Evolutionary conservation across 2,797 vertebrate species (phyloP).

Genomic region (Merluccius polli): DNA sequence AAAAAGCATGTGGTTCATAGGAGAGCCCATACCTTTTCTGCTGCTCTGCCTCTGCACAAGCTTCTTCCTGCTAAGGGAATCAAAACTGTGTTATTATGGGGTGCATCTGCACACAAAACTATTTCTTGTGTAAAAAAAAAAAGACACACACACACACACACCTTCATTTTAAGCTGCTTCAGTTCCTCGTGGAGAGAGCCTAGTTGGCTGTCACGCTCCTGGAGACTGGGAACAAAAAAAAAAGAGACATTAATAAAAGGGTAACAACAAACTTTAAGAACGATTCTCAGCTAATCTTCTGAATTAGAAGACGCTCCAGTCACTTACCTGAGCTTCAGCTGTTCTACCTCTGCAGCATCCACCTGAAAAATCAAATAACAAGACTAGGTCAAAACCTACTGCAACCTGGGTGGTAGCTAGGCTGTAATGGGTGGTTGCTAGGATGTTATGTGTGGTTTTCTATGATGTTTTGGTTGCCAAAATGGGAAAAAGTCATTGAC

Average conservation of each 20-base stretch:
- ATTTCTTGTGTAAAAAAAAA: neutral
- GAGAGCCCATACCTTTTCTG: constrained; percentile 12
- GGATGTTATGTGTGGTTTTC: too few species aligned
- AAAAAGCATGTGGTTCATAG: neutral
- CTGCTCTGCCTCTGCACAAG: constrained; percentile 48
- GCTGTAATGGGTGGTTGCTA: too few species aligned
- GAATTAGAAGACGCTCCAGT: neutral
- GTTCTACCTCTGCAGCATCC: constrained; percentile 70
- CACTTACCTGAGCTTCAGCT: constrained; percentile 76
- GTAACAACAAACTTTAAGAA: too few species aligned
- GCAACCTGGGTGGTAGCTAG: too few species aligned
- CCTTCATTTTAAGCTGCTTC: constrained; percentile 56
- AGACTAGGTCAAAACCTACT: too few species aligned
- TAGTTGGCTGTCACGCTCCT: constrained; percentile 60
- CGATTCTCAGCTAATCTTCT: neutral
- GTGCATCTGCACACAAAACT: constrained; percentile 7
- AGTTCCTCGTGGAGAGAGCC: constrained; percentile 56
- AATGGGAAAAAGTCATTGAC: neutral
- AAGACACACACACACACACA: constrained; percentile 41
- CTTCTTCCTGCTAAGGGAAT: constrained; percentile 39
- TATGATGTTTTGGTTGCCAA: too few species aligned
- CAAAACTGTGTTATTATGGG: neutral
- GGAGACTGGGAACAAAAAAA: constrained; percentile 44
- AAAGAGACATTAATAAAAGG: neutral
- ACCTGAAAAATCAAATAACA: constrained; percentile 57